Conservation (phyloP, 2,888 invertebrate genomes). For the Salticus scenicus region DNA sequence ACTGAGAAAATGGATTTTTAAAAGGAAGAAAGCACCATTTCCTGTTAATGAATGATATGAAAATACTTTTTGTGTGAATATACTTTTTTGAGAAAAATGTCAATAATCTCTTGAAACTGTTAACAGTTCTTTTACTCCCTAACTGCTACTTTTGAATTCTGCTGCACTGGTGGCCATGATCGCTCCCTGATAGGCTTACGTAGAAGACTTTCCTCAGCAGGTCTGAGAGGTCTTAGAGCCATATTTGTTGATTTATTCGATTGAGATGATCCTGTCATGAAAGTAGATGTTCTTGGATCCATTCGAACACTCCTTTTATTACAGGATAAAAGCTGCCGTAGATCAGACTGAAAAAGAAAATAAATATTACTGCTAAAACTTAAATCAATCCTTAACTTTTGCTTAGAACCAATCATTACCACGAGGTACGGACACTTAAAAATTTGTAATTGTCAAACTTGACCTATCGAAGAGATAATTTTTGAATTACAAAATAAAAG, state of each 20-base stretch:
- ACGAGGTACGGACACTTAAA: too few relatives aligned
- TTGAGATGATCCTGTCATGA: slow-evolving; percentile 39
- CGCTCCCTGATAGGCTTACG: slow-evolving; percentile 14
- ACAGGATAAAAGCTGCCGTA: slow-evolving; percentile 42
- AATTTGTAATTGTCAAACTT: too few relatives aligned
- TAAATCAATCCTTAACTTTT: too few relatives aligned
- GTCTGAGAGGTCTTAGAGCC: slow-evolving; percentile 30
- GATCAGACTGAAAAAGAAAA: slow-evolving; percentile 31
- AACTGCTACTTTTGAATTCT: neutral
- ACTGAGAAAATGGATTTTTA: too few relatives aligned
- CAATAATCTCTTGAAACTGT: too few relatives aligned
- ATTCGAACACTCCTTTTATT: slow-evolving; percentile 2
- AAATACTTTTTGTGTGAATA: too few relatives aligned
- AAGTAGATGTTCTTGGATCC: slow-evolving; percentile 31
- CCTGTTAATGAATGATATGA: too few relatives aligned
- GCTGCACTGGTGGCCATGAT: slow-evolving; percentile 21
- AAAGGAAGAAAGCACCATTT: too few relatives aligned
- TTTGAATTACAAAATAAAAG: too few relatives aligned
- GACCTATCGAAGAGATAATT: too few relatives aligned
- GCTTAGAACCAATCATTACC: too few relatives aligned
- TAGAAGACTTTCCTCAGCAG: slow-evolving; percentile 20
- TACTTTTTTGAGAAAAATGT: too few relatives aligned
- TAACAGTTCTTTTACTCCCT: neutral
- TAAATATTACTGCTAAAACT: neutral
- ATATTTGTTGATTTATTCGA: slow-evolving; percentile 12